Percentiles rank a stretch among this genome's conserved stretches.
Conservation (phyloP, 2,113 vertebrate genomes). For the Melospiza melodia region DNA sequence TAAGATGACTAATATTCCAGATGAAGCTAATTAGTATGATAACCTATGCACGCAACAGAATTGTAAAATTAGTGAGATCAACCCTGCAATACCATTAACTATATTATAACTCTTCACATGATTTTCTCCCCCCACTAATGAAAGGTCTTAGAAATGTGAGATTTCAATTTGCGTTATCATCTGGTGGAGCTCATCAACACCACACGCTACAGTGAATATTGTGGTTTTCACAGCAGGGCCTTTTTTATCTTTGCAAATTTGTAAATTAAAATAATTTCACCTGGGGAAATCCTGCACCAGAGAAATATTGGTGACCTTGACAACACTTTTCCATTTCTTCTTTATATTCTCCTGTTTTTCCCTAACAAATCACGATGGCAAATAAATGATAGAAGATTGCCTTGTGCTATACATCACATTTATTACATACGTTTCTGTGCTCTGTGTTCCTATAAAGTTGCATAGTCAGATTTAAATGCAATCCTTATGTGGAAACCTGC, state of each 20-base stretch:
- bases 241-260: constrained; percentile 76
- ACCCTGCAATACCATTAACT: constrained; percentile 61
- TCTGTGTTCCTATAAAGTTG: not conserved
- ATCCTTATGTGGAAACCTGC: not conserved
- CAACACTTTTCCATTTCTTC: constrained; percentile 2
- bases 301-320: constrained; percentile 49
- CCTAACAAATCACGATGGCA: not conserved
- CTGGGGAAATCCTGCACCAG: constrained; percentile 17
- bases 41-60: constrained; percentile 61
- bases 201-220: constrained; percentile 71
- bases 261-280: constrained; percentile 85
- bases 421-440: not conserved
- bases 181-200: constrained; percentile 64
- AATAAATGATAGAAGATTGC: not conserved
- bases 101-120: constrained; percentile 76
- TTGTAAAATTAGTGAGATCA: constrained; percentile 75
- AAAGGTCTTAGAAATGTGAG: constrained; percentile 79
- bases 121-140: constrained; percentile 60
- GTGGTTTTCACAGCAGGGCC: constrained; percentile 78
- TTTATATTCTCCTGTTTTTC: not conserved
- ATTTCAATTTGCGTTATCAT: constrained; percentile 75
- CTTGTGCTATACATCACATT: not conserved
- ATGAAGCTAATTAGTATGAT: constrained; percentile 70
- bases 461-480: not conserved
- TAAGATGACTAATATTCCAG: constrained; percentile 68